Evolutionary conservation across 2,113 vertebrate species (phyloP), one percentile per base, ranked within the genome.

Genomic region (Enhydra lutris): DNA sequence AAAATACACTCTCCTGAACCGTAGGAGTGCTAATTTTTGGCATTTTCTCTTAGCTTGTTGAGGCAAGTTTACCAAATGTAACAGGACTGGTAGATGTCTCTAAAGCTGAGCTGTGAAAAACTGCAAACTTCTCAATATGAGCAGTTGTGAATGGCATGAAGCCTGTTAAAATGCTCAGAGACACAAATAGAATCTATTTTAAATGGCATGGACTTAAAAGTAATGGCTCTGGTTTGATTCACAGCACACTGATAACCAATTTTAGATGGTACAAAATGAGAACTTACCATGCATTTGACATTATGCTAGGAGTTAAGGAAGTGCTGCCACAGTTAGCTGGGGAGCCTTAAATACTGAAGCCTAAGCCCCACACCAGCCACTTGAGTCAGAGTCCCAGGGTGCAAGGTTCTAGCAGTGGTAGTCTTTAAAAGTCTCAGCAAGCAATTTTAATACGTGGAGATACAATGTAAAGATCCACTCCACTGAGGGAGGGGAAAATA

Each of bases 1-100:
- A 92, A 97, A 98, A 98, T 96, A 79, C 2, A 50, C 76, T 96
- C 80, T 97, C 12, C 34, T 89, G 36, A 98, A 95, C 97, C 97
- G 98, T 97, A 95, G 89, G 95, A 98, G 95, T 96, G 34, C 88
- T 98, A 83, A 69, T 89, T 97, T 98, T 97, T 97, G 88, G 88
- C 84, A 97, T 94, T 98, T 98, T 97, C 97, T 94, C 55, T 98
- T 84, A 97, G 94, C 96, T 98, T 83, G 93, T 96, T 96, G 95
- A 96, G 84, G 88, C 21, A 80, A 97, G 78, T 97, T 95, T 97
- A 0, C 91, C 92, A 91, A 96, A 88, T 96, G 45, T 98, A 98
- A 83, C 24, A 52, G 94, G 39, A 81, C 65, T 96, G 89, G 47
- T 59, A 97, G 98, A 98, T 84, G n/a, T 76, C 94, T 97, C 24